phyloP scores from a whole-genome alignment of 2,888 invertebrate genomes.

The Tiliacea aurago region DNA sequence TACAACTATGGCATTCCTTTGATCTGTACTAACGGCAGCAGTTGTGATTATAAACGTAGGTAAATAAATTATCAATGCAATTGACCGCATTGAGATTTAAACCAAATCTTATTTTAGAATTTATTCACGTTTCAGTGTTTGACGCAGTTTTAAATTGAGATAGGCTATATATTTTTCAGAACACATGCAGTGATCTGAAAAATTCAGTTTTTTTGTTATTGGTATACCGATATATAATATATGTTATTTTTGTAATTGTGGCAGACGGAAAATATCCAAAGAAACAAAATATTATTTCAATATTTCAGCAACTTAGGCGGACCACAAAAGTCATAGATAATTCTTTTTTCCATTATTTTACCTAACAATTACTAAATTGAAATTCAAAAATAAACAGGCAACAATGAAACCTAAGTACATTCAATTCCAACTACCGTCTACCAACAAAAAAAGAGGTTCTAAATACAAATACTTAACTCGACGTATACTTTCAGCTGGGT shows the following conservation, averaged over 20 bases:
- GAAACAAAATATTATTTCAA: not conserved
- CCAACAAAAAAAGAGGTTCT: not conserved
- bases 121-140: not conserved
- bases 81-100: not conserved
- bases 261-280: not conserved
- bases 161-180: not conserved
- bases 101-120: not conserved
- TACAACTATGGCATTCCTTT: slow-evolving; percentile 44
- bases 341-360: not conserved
- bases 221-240: too few relatives aligned
- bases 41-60: slow-evolving; percentile 13
- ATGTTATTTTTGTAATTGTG: not conserved
- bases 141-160: too few relatives aligned
- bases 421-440: not conserved
- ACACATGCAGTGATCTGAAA: too few relatives aligned
- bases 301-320: not conserved
- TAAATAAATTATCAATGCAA: slow-evolving; percentile 1
- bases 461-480: slow-evolving; percentile 41
- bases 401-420: not conserved
- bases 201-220: not conserved
- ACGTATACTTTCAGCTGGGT: slow-evolving; percentile 37
- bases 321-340: not conserved
- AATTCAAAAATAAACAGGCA: not conserved
- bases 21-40: slow-evolving; percentile 9
- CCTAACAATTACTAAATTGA: too few relatives aligned